Percentiles rank a stretch among this genome's conserved stretches.
Conservation (phyloP, 2,797 vertebrate species). For the Tapirus indicus region DNA sequence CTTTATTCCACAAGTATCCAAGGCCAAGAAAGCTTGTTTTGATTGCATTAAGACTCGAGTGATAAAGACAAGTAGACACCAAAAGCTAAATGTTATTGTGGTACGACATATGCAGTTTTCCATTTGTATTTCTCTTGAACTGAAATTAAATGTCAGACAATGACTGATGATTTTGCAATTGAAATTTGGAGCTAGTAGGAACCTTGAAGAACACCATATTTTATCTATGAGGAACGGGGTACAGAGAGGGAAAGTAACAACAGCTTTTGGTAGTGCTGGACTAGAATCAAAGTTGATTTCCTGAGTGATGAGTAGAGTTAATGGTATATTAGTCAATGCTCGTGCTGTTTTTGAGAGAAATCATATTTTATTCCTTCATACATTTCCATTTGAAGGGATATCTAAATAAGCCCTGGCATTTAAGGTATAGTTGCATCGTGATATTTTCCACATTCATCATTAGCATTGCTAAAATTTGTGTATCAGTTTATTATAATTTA, state of each 20-base stretch:
- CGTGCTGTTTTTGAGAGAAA: not conserved
- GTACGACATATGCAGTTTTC: not conserved
- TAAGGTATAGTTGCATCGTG: not conserved
- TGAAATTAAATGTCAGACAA: conserved; percentile 32
- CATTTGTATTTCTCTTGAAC: conserved; percentile 36
- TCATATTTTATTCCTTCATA: not conserved
- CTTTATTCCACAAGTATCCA: not conserved
- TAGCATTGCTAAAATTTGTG: not conserved
- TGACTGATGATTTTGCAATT: conserved; percentile 47
- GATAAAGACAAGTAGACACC: not conserved
- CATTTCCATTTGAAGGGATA: not conserved
- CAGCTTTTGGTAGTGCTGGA: not conserved
- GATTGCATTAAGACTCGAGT: conserved; percentile 4
- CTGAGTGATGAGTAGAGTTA: not conserved
- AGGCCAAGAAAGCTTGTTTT: not conserved
- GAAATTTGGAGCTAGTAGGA: not conserved
- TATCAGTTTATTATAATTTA: not conserved
- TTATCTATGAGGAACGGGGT: not conserved
- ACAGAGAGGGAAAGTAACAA: not conserved
- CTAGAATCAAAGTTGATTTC: not conserved
- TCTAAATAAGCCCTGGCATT: not conserved
- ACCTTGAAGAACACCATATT: not conserved
- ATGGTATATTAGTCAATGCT: not conserved
- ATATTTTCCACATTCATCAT: not conserved
- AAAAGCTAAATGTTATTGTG: conserved; percentile 10